Evolutionary conservation across 2,113 vertebrate species (phyloP).

Genomic region (Ammodytes marinus): DNA sequence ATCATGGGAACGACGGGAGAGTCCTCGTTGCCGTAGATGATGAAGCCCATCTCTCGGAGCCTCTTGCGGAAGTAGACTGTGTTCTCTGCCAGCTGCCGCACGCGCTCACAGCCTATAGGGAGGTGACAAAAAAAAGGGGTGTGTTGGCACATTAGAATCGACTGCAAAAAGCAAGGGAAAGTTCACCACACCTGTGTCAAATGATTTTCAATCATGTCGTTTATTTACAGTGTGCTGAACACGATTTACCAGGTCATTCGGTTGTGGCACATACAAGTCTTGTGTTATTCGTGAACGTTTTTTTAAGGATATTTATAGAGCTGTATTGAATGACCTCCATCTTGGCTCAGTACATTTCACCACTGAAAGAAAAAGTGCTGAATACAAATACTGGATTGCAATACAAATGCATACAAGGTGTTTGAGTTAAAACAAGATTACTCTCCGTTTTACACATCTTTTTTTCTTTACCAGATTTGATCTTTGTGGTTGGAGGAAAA

Average conservation of each 20-base stretch:
- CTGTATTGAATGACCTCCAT: neutral
- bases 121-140: neutral
- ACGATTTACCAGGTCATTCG: no score
- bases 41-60: slow-evolving; percentile 94
- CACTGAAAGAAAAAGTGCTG: neutral
- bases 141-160: neutral
- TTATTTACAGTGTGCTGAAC: neutral
- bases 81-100: slow-evolving; percentile 90
- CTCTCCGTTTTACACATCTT: no score
- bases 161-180: neutral
- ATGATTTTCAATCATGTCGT: neutral
- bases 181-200: neutral
- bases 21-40: slow-evolving; percentile 96
- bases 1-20: slow-evolving; percentile 96
- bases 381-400: neutral
- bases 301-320: no score
- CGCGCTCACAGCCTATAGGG: slow-evolving; percentile 63
- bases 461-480: slow-evolving; percentile 3
- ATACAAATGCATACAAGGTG: neutral
- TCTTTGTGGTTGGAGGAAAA: neutral
- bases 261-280: no score
- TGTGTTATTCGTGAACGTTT: no score
- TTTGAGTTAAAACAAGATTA: neutral
- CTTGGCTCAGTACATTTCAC: neutral
- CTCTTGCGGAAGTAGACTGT: slow-evolving; percentile 93